Percentiles rank a stretch among this genome's conserved stretches.
These are phyloP conservation scores for Gallinago media DNA, from an alignment of 2,113 vertebrate genomes.

Conservation along the genomic window DNA sequence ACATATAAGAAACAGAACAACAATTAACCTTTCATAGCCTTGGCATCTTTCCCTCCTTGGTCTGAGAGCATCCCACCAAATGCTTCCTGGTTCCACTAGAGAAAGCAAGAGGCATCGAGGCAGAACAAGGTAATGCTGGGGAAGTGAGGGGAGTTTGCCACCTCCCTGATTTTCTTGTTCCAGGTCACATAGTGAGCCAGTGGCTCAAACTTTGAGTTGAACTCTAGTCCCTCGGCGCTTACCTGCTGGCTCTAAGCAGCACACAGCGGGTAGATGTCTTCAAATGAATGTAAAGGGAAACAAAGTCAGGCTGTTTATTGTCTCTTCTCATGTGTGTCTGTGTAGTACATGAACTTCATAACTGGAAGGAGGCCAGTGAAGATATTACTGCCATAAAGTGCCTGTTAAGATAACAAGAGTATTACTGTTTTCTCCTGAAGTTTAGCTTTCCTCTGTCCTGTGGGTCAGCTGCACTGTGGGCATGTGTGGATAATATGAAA, in stretches of 20 bases:
- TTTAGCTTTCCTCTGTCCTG: not conserved
- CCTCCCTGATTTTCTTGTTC: not conserved
- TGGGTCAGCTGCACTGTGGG: not conserved
- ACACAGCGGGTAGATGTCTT: not conserved
- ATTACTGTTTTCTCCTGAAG: not conserved
- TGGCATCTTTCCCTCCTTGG: not conserved
- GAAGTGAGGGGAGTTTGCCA: not conserved
- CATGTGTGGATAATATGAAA: not conserved
- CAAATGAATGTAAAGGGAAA: not conserved
- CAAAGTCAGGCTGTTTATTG: not conserved
- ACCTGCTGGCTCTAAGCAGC: not conserved
- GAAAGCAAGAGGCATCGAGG: not conserved
- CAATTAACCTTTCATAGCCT: not conserved
- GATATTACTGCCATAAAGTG: not conserved
- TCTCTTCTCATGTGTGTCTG: not conserved
- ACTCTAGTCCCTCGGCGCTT: not conserved
- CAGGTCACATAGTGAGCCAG: not conserved
- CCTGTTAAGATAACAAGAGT: not conserved
- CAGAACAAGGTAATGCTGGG: not conserved
- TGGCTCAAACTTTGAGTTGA: not conserved
- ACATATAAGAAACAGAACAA: not conserved
- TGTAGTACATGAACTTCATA: not conserved
- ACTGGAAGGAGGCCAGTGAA: not conserved
- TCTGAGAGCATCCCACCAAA: not conserved
- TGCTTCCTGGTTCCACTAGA: not conserved